phyloP scores from a whole-genome alignment of 2,888 invertebrate species.

The Pseudococcus jackbeardsleyi region DNA sequence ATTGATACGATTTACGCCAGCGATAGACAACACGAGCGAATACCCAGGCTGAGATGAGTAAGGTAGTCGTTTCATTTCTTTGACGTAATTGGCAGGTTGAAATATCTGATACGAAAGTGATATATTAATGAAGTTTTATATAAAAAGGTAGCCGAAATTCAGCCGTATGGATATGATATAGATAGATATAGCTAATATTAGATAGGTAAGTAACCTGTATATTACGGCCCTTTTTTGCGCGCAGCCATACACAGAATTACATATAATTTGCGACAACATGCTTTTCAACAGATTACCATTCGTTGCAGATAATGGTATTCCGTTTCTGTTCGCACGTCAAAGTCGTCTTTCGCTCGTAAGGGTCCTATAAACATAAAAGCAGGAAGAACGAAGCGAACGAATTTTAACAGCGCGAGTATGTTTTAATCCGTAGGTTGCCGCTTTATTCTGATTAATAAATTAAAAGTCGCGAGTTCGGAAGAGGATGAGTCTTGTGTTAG shows the following conservation, averaged over 20 bases:
- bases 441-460: slow-evolving; percentile 65
- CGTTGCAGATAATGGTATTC: slow-evolving; percentile 52
- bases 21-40: no score
- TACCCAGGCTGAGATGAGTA: no score
- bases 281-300: slow-evolving; percentile 52
- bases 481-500: slow-evolving; percentile 54
- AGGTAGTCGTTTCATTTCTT: no score
- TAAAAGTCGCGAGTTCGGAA: slow-evolving; percentile 64
- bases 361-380: slow-evolving; percentile 54
- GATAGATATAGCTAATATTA: background rate
- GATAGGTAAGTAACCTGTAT: background rate
- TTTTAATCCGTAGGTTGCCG: slow-evolving; percentile 64
- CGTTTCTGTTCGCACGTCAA: slow-evolving; percentile 56
- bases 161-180: background rate
- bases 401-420: slow-evolving; percentile 59
- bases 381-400: slow-evolving; percentile 60
- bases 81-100: background rate
- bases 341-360: slow-evolving; percentile 43
- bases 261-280: slow-evolving; percentile 37
- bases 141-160: background rate
- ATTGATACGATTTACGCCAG: no score
- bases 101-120: background rate
- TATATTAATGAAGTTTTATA: background rate
- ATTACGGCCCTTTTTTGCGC: slow-evolving; percentile 9
- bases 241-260: slow-evolving; percentile 17